A percentile compares a stretch with the other conserved stretches of the same genome.
phyloP scores from a whole-genome alignment of 1,140 invertebrate genomes.

The Trigoniulus corallinus region DNA sequence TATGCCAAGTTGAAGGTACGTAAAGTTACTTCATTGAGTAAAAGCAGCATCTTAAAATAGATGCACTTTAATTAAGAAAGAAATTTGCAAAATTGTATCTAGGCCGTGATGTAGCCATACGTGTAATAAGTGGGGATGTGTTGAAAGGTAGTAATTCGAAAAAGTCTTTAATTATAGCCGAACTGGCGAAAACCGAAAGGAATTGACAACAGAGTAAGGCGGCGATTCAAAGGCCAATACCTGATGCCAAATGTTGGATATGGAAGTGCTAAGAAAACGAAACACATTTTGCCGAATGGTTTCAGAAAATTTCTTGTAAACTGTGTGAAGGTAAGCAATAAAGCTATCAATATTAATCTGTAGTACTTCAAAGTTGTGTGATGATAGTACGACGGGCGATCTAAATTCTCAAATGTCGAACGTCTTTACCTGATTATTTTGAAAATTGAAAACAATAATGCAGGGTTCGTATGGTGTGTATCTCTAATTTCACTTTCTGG shows the following conservation, averaged over 20 bases:
- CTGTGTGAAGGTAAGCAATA: constrained; percentile 54
- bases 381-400: no score
- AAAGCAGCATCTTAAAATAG: not conserved
- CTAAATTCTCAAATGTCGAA: not conserved
- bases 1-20: constrained; percentile 85
- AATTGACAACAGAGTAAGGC: constrained; percentile 98
- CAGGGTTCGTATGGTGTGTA: no score
- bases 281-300: constrained; percentile 92
- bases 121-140: not conserved
- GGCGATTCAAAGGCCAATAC: constrained; percentile 96
- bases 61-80: not conserved
- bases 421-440: not conserved
- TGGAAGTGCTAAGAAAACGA: constrained; percentile 82
- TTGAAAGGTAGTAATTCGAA: not conserved
- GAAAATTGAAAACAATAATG: not conserved
- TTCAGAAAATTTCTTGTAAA: constrained; percentile 84
- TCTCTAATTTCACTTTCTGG: no score
- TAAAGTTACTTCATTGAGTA: constrained; percentile 10
- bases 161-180: constrained; percentile 29
- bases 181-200: constrained; percentile 90
- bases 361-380: no score
- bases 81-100: no score
- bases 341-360: not conserved
- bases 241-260: constrained; percentile 99
- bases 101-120: no score